Percentiles rank a stretch among this genome's conserved stretches.
Evolutionary conservation across 2,797 vertebrate genomes (phyloP).

Genomic region (Protosalanx chinensis): DNA sequence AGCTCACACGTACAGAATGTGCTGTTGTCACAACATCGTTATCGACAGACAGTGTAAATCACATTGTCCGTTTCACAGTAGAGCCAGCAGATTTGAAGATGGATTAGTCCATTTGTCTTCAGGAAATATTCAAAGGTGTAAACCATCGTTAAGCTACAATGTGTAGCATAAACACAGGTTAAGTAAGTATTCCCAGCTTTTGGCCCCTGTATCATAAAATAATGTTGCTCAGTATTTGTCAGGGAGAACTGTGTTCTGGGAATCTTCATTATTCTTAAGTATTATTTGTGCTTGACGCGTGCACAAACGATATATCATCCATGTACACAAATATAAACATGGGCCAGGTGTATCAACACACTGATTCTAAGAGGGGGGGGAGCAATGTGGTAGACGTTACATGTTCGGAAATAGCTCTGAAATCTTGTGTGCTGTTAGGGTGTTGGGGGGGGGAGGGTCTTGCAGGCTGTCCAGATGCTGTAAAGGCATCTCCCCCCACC

Average conservation of each 20-base stretch:
- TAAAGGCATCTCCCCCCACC: neutral
- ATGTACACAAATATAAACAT: neutral
- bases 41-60: slow-evolving; percentile 4
- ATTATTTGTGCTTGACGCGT: slow-evolving; percentile 13
- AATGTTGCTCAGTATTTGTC: slow-evolving; percentile 13
- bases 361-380: neutral
- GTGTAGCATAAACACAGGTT: slow-evolving; percentile 32
- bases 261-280: slow-evolving; percentile 19
- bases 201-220: slow-evolving; percentile 9
- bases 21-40: neutral
- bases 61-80: neutral
- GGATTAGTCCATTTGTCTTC: slow-evolving; percentile 9
- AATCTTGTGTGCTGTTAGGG: neutral
- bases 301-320: neutral
- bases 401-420: neutral
- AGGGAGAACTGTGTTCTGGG: slow-evolving; percentile 25
- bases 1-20: neutral
- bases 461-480: neutral
- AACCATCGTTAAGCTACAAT: neutral
- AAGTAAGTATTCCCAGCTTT: slow-evolving; percentile 20
- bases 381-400: slow-evolving; percentile 17
- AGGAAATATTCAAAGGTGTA: slow-evolving; percentile 19
- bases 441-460: no score
- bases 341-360: slow-evolving; percentile 1
- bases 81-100: slow-evolving; percentile 30